Evolutionary conservation across 2,797 vertebrate species (phyloP).

Genomic region (Chiroxiphia lanceolata): DNA sequence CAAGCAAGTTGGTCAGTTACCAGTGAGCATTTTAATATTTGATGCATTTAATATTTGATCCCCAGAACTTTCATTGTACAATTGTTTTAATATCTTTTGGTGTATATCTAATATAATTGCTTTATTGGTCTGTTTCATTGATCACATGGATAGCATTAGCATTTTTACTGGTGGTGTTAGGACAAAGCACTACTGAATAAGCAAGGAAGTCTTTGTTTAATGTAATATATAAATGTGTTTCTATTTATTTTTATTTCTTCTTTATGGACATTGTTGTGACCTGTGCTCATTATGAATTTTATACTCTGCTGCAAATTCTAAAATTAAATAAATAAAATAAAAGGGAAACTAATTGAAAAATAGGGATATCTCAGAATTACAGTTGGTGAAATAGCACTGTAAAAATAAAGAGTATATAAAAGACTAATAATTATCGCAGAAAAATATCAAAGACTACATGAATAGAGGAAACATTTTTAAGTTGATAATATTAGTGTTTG

Average conservation of each 20-base stretch:
- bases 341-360: background rate
- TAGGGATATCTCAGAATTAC: background rate
- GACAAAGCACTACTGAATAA: background rate
- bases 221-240: background rate
- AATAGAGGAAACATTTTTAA: background rate
- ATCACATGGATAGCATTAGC: background rate
- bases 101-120: background rate
- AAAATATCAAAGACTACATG: background rate
- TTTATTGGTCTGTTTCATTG: background rate
- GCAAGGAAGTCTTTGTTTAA: background rate
- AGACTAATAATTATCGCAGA: background rate
- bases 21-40: background rate
- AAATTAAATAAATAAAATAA: background rate
- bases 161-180: background rate
- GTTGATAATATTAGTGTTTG: background rate
- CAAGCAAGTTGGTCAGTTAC: background rate
- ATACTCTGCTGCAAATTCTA: background rate
- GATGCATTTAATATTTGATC: background rate
- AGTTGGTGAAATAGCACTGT: background rate
- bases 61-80: background rate
- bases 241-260: background rate
- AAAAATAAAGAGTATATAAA: background rate
- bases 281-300: background rate
- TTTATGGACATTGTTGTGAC: background rate
- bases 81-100: background rate